Conservation (phyloP, 2,797 vertebrate species). For the Tangara arthus region DNA sequence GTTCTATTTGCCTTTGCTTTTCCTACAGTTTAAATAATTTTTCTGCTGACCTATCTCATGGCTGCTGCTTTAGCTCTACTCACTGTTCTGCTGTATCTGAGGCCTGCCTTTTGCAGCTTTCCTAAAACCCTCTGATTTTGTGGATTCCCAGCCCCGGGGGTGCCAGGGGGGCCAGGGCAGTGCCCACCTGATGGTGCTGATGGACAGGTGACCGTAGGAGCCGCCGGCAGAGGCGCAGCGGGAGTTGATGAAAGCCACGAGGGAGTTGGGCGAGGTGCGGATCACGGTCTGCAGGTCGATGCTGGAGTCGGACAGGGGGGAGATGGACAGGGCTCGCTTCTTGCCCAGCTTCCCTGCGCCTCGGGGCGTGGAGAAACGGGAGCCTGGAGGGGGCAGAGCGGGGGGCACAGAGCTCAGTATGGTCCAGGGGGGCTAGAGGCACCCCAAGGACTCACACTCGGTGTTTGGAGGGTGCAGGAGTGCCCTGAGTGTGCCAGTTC, state of each 20-base stretch:
- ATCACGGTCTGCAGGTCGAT: constrained; percentile 97
- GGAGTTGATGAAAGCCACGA: constrained; percentile 95
- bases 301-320: constrained; percentile 93
- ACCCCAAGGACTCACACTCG: not conserved
- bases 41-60: too few relatives aligned
- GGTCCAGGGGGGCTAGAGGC: not conserved
- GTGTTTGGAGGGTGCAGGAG: not conserved
- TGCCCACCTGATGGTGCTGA: constrained; percentile 90
- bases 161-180: not conserved
- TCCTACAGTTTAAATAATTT: too few relatives aligned
- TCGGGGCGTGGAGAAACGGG: constrained; percentile 89
- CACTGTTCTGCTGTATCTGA: too few relatives aligned
- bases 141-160: too few relatives aligned
- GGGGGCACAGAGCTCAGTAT: not conserved
- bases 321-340: constrained; percentile 96
- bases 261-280: constrained; percentile 95
- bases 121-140: too few relatives aligned
- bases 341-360: constrained; percentile 91
- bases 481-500: too few relatives aligned
- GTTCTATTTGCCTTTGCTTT: too few relatives aligned
- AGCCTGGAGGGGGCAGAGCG: constrained; percentile 73
- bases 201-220: constrained; percentile 95
- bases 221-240: constrained; percentile 88
- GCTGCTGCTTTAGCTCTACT: too few relatives aligned
- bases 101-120: too few relatives aligned